Base-by-base conservation (phyloP, 2,113 vertebrate genomes). In the Neomonachus schauinslandi region DNA sequence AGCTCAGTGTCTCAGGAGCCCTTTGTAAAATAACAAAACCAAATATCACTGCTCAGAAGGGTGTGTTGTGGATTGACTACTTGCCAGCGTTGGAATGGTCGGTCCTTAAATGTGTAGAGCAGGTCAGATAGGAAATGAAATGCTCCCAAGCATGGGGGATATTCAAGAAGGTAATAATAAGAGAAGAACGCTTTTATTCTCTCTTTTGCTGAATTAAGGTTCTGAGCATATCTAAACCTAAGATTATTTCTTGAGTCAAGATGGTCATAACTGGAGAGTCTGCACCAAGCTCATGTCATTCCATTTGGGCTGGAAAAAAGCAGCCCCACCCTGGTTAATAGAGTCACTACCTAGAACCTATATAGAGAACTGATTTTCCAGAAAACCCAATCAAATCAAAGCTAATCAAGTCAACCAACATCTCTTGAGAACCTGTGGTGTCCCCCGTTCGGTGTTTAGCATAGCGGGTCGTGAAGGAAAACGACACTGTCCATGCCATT, bases 401-500 rank as follows among this genome's bases (percentile, higher is more conserved):
- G 76, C 55, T 80, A 22, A 24, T 14, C 16, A 24, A 61, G 36
- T 69, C 55, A 22, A 9, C 5, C 6, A 2, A 33, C 33, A 15
- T 69, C 21, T 31, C n/a, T n/a, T 10, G 77, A 82, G 24, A 36
- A n/a, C 0, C 49, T 39, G 31, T 22, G 15, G 1, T 21, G 21
- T 10, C 36, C 57, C 65, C 2, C 26, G n/a, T 57, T 21, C 57
- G 83, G 13, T 21, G 57, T 15, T 55, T 24, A 12, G 65, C 4
- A 8, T 11, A 6, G 1, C 1, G 33, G 46, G 49, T n/a, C 49
- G 13, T 2, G 15, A 24, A 6, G 1, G 15, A 33, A 24, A 5
- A 5, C 2, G 65, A 12, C 19, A 12, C 11, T 11, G 9, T 10
- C 51, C 12, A 0, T 46, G 76, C 7, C 55, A 59, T 11, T 4